Percentiles rank a stretch among this genome's conserved stretches.
Evolutionary conservation across 1,140 invertebrate species (phyloP).

Genomic region (Zaprionus davidi): DNA sequence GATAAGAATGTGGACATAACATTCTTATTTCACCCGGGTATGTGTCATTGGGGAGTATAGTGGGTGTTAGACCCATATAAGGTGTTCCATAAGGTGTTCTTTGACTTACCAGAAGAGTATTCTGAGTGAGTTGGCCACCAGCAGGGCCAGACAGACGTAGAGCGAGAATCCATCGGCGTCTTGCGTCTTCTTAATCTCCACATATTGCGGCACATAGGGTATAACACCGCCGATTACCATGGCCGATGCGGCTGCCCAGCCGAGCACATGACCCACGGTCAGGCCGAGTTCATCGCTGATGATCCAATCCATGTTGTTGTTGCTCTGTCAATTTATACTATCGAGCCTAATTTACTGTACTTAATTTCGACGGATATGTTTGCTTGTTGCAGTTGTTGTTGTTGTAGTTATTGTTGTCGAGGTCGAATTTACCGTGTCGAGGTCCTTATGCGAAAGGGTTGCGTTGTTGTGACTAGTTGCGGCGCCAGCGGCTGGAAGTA

Average conservation of each 20-base stretch:
- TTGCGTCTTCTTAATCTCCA: conserved; percentile 94
- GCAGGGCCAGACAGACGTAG: conserved; percentile 96
- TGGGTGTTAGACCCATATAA: not conserved
- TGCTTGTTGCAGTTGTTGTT: conserved; percentile 18
- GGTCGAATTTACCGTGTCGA: conserved; percentile 20
- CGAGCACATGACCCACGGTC: conserved; percentile 88
- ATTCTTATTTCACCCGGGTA: not conserved
- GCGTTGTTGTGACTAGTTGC: conserved; percentile 40
- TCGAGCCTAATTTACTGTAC: conserved; percentile 27
- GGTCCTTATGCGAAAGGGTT: conserved; percentile 18
- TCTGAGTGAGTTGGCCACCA: conserved; percentile 97
- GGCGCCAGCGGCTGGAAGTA: conserved; percentile 57
- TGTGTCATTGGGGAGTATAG: not conserved
- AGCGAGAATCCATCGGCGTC: conserved; percentile 98
- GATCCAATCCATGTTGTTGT: conserved; percentile 87
- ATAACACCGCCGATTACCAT: conserved; percentile 97
- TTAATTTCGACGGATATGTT: conserved; percentile 71
- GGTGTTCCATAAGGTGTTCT: not conserved
- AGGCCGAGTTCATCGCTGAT: conserved; percentile 89
- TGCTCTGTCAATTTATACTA: conserved; percentile 23
- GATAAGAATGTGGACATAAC: conserved; percentile 31
- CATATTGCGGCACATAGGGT: conserved; percentile 96
- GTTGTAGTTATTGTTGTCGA: conserved; percentile 22
- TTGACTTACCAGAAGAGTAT: conserved; percentile 98
- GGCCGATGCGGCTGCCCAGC: conserved; percentile 89